Evolutionary conservation across 2,888 invertebrate genomes (phyloP).

Genomic region (Oscheius onirici): DNA sequence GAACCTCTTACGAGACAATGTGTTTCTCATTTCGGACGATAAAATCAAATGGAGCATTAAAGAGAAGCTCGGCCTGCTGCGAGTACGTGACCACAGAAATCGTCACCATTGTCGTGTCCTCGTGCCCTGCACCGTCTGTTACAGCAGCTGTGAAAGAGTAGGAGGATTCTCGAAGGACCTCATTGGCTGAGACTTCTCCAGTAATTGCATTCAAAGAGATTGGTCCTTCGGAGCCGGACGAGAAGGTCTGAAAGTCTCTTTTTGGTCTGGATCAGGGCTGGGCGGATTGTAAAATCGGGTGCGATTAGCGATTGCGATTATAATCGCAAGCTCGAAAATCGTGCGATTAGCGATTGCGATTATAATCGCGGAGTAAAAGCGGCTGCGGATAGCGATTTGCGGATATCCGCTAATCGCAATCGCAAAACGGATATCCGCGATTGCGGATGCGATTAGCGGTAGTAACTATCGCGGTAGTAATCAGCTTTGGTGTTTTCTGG

Average conservation of each 20-base stretch:
- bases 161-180: slow-evolving; percentile 41
- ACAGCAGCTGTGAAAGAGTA: slow-evolving; percentile 49
- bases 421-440: too few species aligned
- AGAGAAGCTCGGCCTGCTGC: slow-evolving; percentile 52
- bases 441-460: too few species aligned
- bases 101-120: slow-evolving; percentile 48
- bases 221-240: slow-evolving; percentile 33
- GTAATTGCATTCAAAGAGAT: slow-evolving; percentile 38
- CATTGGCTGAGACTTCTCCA: slow-evolving; percentile 49
- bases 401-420: too few species aligned
- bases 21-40: slow-evolving; percentile 52
- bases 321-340: too few species aligned
- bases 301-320: too few species aligned
- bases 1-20: slow-evolving; percentile 43
- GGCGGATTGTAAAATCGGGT: too few species aligned
- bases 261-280: too few species aligned
- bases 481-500: too few species aligned
- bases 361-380: too few species aligned
- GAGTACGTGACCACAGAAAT: slow-evolving; percentile 52
- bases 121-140: slow-evolving; percentile 47
- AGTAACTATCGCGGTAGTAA: too few species aligned
- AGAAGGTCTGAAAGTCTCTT: slow-evolving; percentile 40
- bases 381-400: too few species aligned
- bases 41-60: slow-evolving; percentile 55
- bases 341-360: too few species aligned